Evolutionary conservation across 2,797 vertebrate genomes (phyloP).

Genomic region (Sciaenops ocellatus): DNA sequence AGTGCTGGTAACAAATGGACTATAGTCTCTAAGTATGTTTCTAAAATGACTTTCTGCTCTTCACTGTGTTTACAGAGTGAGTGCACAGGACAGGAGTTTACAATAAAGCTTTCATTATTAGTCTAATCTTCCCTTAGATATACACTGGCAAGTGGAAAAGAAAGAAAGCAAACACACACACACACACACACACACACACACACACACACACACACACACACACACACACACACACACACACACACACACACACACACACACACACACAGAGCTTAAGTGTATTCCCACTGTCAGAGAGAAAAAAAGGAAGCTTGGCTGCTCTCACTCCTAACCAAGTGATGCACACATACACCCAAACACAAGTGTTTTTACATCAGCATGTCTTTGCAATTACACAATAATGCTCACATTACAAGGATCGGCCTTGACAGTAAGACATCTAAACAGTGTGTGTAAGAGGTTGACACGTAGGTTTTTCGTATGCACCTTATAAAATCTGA

Average conservation of each 20-base stretch:
- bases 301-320: conserved; percentile 59
- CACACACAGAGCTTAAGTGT: conserved; percentile 56
- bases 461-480: conserved; percentile 35
- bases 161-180: conserved; percentile 23
- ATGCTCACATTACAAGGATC: conserved; percentile 53
- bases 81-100: conserved; percentile 74
- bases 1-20: conserved; percentile 85
- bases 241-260: conserved; percentile 42
- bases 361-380: conserved; percentile 62
- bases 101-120: conserved; percentile 83
- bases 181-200: too few relatives aligned
- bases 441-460: conserved; percentile 47
- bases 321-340: conserved; percentile 31
- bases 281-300: conserved; percentile 43
- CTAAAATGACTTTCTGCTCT: conserved; percentile 66
- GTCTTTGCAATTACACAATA: conserved; percentile 50
- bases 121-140: conserved; percentile 74
- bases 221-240: conserved; percentile 38
- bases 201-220: conserved; percentile 39
- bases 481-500: conserved; percentile 61
- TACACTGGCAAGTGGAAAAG: conserved; percentile 41
- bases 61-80: conserved; percentile 66
- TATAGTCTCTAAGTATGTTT: conserved; percentile 66
- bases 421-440: conserved; percentile 52
- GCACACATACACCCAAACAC: conserved; percentile 37